Percentiles rank a stretch among this genome's conserved stretches.
Conservation (phyloP, 2,888 invertebrate species). For the Copidosoma aretas region DNA sequence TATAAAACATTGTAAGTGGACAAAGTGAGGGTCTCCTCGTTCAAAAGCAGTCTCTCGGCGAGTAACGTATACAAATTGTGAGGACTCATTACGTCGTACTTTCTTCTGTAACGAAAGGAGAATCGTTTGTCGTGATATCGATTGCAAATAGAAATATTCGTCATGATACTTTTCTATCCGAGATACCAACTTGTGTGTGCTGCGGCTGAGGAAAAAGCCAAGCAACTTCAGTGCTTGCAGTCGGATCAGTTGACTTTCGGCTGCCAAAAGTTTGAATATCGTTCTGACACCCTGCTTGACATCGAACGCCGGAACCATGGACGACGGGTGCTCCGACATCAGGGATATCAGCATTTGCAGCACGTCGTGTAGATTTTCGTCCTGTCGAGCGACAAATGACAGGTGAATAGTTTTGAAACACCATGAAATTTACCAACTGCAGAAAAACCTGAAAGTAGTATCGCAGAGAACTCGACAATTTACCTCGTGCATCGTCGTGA, state of each 20-base stretch:
- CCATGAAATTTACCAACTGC: no score
- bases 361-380: slow-evolving; percentile 98
- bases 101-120: slow-evolving; percentile 72
- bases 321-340: slow-evolving; percentile 98
- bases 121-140: background rate
- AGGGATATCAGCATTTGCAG: slow-evolving; percentile 95
- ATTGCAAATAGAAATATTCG: slow-evolving; percentile 16
- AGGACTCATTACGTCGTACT: slow-evolving; percentile 99
- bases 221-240: slow-evolving; percentile 95
- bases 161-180: background rate
- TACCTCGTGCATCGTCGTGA: slow-evolving; percentile 97
- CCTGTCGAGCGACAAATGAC: slow-evolving; percentile 66
- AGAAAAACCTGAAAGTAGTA: no score
- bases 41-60: slow-evolving; percentile 87
- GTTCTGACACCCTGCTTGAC: slow-evolving; percentile 95
- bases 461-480: slow-evolving; percentile 40
- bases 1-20: slow-evolving; percentile 98
- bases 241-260: slow-evolving; percentile 94
- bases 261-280: slow-evolving; percentile 95
- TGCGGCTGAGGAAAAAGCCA: slow-evolving; percentile 96
- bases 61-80: slow-evolving; percentile 97
- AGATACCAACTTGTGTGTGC: slow-evolving; percentile 89
- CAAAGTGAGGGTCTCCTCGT: slow-evolving; percentile 88
- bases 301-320: slow-evolving; percentile 99
- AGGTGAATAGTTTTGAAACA: background rate